Evolutionary conservation across 2,888 invertebrate genomes (phyloP).

Genomic region (Patella ulyssiponensis): DNA sequence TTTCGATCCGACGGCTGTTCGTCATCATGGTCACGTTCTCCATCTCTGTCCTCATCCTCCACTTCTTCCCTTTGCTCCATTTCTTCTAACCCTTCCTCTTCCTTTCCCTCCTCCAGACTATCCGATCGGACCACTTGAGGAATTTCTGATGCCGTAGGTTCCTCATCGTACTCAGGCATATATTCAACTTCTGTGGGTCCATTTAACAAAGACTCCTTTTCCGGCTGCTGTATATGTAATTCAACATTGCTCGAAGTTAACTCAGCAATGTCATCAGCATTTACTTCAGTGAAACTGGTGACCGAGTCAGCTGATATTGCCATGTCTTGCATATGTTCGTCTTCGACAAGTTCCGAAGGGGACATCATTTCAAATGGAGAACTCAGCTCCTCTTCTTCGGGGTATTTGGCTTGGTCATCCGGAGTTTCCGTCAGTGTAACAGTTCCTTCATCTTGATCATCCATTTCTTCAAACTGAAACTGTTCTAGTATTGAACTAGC

Average conservation of each 20-base stretch:
- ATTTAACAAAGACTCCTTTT: slow-evolving; percentile 61
- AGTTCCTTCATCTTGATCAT: slow-evolving; percentile 15
- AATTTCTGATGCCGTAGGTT: slow-evolving; percentile 24
- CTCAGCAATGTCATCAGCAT: neutral
- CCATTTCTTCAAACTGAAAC: slow-evolving; percentile 45
- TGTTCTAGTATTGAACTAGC: slow-evolving; percentile 54
- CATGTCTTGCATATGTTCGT: slow-evolving; percentile 30
- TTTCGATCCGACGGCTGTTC: slow-evolving; percentile 21
- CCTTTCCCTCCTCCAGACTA: neutral
- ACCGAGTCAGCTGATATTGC: slow-evolving; percentile 20
- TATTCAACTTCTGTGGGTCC: slow-evolving; percentile 76
- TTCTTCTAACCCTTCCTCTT: neutral
- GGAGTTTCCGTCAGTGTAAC: slow-evolving; percentile 1
- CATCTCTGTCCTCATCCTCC: slow-evolving; percentile 19
- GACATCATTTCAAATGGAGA: slow-evolving; percentile 70
- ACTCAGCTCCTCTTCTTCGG: slow-evolving; percentile 43
- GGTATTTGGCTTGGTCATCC: slow-evolving; percentile 14
- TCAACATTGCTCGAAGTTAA: too few relatives aligned
- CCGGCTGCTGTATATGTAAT: neutral
- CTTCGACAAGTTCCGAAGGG: slow-evolving; percentile 49
- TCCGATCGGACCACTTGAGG: neutral
- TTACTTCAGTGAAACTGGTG: neutral
- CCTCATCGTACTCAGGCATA: slow-evolving; percentile 71
- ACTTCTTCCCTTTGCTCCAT: slow-evolving; percentile 28
- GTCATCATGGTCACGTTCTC: slow-evolving; percentile 27